Evolutionary conservation across 2,888 invertebrate species (phyloP).

Genomic region (Venusia cambrica): DNA sequence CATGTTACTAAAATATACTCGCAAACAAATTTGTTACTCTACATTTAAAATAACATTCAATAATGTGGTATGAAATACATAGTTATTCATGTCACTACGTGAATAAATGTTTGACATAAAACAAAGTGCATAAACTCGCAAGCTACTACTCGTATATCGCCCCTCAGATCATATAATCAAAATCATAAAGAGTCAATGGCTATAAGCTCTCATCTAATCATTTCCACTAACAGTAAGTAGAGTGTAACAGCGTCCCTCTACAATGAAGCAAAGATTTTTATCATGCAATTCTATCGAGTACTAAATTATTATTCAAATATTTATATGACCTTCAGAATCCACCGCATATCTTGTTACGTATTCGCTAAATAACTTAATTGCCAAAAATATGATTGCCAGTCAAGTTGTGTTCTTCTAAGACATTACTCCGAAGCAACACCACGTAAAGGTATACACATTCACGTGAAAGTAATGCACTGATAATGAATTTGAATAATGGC

Average conservation of each 20-base stretch:
- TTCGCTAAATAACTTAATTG: constrained; percentile 14
- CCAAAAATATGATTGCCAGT: background rate
- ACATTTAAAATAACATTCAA: too few relatives aligned
- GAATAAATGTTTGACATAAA: too few relatives aligned
- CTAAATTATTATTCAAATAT: constrained; percentile 7
- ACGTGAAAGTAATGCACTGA: constrained; percentile 9
- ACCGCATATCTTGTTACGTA: constrained; percentile 16
- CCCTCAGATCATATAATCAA: constrained; percentile 2
- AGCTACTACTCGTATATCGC: background rate
- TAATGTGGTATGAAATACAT: too few relatives aligned
- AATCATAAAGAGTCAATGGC: constrained; percentile 3
- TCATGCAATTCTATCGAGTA: constrained; percentile 8
- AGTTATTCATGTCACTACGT: too few relatives aligned
- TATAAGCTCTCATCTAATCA: constrained; percentile 10
- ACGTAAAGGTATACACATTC: constrained; percentile 18
- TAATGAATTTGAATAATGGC: constrained; percentile 20
- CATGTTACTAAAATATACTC: too few relatives aligned
- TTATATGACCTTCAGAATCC: constrained; percentile 23
- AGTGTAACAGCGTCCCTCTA: background rate
- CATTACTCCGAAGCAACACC: constrained; percentile 7
- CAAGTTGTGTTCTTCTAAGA: background rate
- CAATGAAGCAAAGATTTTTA: constrained; percentile 3
- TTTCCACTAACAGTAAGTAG: background rate
- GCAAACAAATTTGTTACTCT: too few relatives aligned
- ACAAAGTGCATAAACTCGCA: too few relatives aligned